Base-by-base conservation (phyloP, 2,113 vertebrate genomes). In the Pogonocichla stellata region DNA sequence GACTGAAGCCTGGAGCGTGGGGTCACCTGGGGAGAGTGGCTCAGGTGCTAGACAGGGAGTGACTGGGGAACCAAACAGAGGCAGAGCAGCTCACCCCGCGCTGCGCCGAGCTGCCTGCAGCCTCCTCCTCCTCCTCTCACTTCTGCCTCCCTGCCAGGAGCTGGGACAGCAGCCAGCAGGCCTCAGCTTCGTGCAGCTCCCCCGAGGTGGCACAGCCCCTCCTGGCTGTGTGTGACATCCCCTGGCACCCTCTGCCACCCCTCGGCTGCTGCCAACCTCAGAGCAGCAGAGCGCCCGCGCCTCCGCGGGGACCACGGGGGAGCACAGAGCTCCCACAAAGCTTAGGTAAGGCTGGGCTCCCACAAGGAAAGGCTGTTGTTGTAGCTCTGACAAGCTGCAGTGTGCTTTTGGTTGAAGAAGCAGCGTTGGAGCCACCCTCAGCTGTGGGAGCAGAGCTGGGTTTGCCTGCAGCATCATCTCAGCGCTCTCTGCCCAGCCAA, bases 121-220 rank as follows among this genome's bases (percentile, higher is more conserved):
- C 29, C 73, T 62, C 85, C 61, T 72, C 43, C 88, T 93, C 64
- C 64, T 42, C 11, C 50, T 51, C 50, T 51, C 0, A 10, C 40
- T 56, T 9, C 24, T 38, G 51, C 57, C n/a, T 26, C 53, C 53
- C 70, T 85, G 78, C 74, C 78, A 64, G 43, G 78, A 69, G 88
- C 95, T n/a, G 85, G 85, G 79, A 51, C 31, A 16, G 66, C 24
- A 93, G 90, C 92, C 93, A 96, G 88, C 66, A 66, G 66, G 12
- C 34, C 78, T 19, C 65, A 34, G 5, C 86, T 53, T 6, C 2
- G 56, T 12, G 8, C 29, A 3, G 45, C 36, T 65, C 51, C 56
- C 75, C 93, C 25, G 40, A n/a, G 17, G 0, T 17, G 80, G 10
- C 58, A 72, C 40, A 20, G 18, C 34, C 56, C 17, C 5, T 43